A percentile compares a stretch with the other conserved stretches of the same genome.
Conservation (phyloP, 2,797 vertebrate species). For the Enteromius thamalakanensis region DNA sequence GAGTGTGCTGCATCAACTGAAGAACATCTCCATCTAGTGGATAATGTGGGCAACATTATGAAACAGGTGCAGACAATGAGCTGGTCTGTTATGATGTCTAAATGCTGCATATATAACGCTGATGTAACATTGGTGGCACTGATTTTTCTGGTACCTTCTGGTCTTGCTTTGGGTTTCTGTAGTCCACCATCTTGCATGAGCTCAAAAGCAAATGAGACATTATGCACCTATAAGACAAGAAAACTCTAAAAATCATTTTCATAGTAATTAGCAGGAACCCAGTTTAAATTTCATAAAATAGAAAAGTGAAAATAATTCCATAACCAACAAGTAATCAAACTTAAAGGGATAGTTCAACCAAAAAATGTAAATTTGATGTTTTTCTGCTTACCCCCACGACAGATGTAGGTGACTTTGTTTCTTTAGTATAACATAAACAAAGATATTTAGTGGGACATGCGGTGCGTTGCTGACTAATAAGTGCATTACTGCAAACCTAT, state of each 20-base stretch:
- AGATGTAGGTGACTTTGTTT: too few species aligned
- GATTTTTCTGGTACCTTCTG: constrained; percentile 84
- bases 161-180: constrained; percentile 94
- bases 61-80: not conserved
- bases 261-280: not conserved
- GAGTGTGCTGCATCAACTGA: constrained; percentile 7
- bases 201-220: constrained; percentile 94
- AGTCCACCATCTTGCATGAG: constrained; percentile 96
- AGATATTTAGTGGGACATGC: too few species aligned
- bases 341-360: not conserved
- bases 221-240: constrained; percentile 87
- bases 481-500: too few species aligned
- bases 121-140: not conserved
- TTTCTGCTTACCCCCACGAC: too few species aligned
- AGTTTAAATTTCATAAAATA: not conserved
- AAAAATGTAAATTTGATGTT: too few species aligned
- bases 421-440: too few species aligned
- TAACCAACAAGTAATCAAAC: not conserved
- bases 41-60: constrained; percentile 17
- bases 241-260: not conserved
- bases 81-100: not conserved
- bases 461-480: too few species aligned
- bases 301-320: not conserved
- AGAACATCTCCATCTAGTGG: constrained; percentile 71
- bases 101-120: not conserved